These are phyloP conservation scores for Malacoctenus gilli DNA, from an alignment of 2,797 vertebrate genomes.

Conservation along the genomic window DNA sequence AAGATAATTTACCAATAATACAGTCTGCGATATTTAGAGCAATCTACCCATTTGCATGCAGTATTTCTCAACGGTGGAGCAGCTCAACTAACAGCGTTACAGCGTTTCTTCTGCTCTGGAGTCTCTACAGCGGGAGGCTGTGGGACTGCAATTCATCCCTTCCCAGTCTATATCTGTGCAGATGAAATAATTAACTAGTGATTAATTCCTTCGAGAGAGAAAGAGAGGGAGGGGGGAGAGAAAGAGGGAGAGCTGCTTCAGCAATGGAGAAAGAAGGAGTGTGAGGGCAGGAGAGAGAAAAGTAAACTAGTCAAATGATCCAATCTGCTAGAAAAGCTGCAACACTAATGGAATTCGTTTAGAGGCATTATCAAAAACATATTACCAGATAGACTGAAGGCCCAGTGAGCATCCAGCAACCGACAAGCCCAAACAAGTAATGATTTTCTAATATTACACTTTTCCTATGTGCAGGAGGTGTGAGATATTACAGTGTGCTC, in stretches of 20 bases:
- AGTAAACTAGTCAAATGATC: conserved; percentile 27
- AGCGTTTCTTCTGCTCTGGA: not conserved
- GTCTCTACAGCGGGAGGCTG: conserved; percentile 2
- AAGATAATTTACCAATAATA: too few species aligned
- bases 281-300: conserved; percentile 5
- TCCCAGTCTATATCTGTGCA: conserved; percentile 5
- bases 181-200: conserved; percentile 26
- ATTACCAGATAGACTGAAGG: conserved; percentile 42
- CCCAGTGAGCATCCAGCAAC: conserved; percentile 16
- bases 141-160: conserved; percentile 14
- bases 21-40: too few species aligned
- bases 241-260: conserved; percentile 15
- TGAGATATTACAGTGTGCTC: conserved; percentile 32
- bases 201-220: conserved; percentile 36
- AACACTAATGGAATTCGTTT: conserved; percentile 38
- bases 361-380: conserved; percentile 42
- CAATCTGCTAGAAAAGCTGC: conserved; percentile 16
- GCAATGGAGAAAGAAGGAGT: not conserved
- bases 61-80: too few species aligned
- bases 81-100: too few species aligned
- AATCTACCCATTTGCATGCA: too few species aligned
- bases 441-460: conserved; percentile 29
- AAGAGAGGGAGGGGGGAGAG: conserved; percentile 29
- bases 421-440: conserved; percentile 18
- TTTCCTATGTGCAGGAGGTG: conserved; percentile 10